Conservation (phyloP, 2,797 vertebrate genomes). For the Chaenodraco wilsoni region DNA sequence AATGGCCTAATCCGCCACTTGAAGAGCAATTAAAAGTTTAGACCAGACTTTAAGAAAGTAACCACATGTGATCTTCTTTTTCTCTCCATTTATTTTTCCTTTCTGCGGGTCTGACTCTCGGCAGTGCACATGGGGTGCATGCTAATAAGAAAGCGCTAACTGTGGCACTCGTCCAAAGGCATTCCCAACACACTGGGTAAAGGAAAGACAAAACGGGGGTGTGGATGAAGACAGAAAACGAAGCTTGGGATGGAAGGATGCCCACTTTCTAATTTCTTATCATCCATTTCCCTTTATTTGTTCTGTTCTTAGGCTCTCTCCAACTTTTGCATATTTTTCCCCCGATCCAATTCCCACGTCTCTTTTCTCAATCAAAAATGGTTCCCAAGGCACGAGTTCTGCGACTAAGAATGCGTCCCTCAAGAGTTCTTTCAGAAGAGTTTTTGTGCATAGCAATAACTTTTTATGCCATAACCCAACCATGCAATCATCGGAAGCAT, state of each 20-base stretch:
- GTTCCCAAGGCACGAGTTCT: slow-evolving; percentile 51
- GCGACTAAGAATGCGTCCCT: slow-evolving; percentile 41
- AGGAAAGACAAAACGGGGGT: slow-evolving; percentile 39
- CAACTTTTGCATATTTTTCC: slow-evolving; percentile 30
- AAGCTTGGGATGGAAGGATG: slow-evolving; percentile 38
- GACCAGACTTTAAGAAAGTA: slow-evolving; percentile 80
- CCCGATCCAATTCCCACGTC: slow-evolving; percentile 27
- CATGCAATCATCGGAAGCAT: slow-evolving; percentile 37
- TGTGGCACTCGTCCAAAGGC: slow-evolving; percentile 68
- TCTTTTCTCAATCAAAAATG: slow-evolving; percentile 49
- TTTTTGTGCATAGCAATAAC: slow-evolving; percentile 54
- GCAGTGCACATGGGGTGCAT: slow-evolving; percentile 63
- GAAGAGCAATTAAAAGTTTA: slow-evolving; percentile 88
- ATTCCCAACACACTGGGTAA: slow-evolving; percentile 61
- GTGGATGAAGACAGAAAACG: slow-evolving; percentile 46
- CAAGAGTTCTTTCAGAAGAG: slow-evolving; percentile 36
- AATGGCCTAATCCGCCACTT: slow-evolving; percentile 82
- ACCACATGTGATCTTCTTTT: slow-evolving; percentile 73
- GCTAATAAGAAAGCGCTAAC: slow-evolving; percentile 67
- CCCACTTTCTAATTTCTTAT: slow-evolving; percentile 40
- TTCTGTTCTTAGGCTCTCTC: slow-evolving; percentile 24
- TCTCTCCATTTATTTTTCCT: slow-evolving; percentile 18
- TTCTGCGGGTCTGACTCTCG: slow-evolving; percentile 59
- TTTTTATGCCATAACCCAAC: slow-evolving; percentile 50
- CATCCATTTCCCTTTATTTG: slow-evolving; percentile 21